Evolutionary conservation across 2,888 invertebrate genomes (phyloP).

Genomic region (Xanthia togata): DNA sequence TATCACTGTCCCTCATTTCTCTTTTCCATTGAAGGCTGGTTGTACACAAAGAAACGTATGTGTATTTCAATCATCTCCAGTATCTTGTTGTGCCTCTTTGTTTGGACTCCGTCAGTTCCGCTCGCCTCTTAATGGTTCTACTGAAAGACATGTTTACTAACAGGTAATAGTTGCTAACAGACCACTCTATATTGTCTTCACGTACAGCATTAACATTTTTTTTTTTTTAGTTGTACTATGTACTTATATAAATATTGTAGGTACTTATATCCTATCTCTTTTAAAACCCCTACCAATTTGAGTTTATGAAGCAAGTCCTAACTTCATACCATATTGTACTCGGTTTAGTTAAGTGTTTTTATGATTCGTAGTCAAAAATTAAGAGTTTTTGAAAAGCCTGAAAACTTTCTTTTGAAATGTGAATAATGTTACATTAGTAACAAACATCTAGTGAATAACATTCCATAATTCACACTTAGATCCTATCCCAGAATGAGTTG

Average conservation of each 20-base stretch:
- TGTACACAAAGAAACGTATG: constrained; percentile 47
- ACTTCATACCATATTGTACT: not conserved
- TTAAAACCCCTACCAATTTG: not conserved
- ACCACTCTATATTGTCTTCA: constrained; percentile 54
- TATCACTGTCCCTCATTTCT: not conserved
- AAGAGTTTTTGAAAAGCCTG: not conserved
- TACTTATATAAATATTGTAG: not conserved
- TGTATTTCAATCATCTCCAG: constrained; percentile 60
- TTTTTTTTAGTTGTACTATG: too few species aligned
- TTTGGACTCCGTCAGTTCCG: constrained; percentile 58
- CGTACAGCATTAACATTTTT: constrained; percentile 16
- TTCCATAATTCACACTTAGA: not conserved
- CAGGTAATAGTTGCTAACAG: constrained; percentile 45
- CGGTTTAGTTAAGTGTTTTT: not conserved
- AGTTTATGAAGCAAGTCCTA: not conserved
- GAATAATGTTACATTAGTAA: not conserved
- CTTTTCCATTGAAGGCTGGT: constrained; percentile 17
- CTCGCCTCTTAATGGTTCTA: constrained; percentile 57
- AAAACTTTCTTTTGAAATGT: not conserved
- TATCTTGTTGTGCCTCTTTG: constrained; percentile 61
- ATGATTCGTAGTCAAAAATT: too few species aligned
- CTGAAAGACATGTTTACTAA: constrained; percentile 64
- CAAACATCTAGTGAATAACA: not conserved
- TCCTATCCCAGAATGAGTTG: not conserved
- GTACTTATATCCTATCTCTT: not conserved